A percentile compares a stretch with the other conserved stretches of the same genome.
Evolutionary conservation across 2,888 invertebrate species (phyloP).

Genomic region (Drosophila tripunctata): DNA sequence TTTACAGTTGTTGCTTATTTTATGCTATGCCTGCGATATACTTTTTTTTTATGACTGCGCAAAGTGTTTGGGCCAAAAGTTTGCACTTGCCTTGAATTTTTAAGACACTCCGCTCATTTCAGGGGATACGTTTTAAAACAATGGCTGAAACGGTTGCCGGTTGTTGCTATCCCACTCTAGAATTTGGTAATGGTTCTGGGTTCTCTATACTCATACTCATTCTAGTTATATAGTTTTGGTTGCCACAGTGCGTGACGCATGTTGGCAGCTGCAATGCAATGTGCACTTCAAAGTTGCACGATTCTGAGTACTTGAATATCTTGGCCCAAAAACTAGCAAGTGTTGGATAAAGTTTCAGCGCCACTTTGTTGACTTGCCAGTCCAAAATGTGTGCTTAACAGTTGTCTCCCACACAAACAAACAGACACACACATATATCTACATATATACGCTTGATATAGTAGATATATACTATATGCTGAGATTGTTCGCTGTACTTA

Average conservation of each 20-base stretch:
- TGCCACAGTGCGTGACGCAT: conserved; percentile 66
- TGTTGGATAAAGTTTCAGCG: conserved; percentile 64
- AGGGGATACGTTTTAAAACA: conserved; percentile 41
- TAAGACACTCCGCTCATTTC: conserved; percentile 27
- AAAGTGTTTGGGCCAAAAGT: conserved; percentile 64
- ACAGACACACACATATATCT: not conserved
- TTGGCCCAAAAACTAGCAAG: conserved; percentile 52
- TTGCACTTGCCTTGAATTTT: conserved; percentile 55
- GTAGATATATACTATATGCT: not conserved
- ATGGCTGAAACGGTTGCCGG: conserved; percentile 30
- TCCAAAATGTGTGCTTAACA: conserved; percentile 57
- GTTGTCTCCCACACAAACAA: conserved; percentile 20
- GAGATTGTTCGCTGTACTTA: conserved; percentile 29
- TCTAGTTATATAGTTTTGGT: conserved; percentile 11
- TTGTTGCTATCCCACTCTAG: not conserved
- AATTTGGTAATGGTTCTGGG: no score
- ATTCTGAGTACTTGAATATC: conserved; percentile 43
- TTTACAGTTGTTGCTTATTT: conserved; percentile 63
- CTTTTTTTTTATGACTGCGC: conserved; percentile 71
- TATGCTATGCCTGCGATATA: conserved; percentile 59
- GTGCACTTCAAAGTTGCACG: conserved; percentile 60
- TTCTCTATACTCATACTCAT: no score
- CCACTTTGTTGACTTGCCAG: conserved; percentile 68
- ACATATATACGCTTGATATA: not conserved
- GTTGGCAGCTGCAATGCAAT: conserved; percentile 46